Base-by-base conservation (phyloP, 2,888 invertebrate genomes). In the Sericinus montela region DNA sequence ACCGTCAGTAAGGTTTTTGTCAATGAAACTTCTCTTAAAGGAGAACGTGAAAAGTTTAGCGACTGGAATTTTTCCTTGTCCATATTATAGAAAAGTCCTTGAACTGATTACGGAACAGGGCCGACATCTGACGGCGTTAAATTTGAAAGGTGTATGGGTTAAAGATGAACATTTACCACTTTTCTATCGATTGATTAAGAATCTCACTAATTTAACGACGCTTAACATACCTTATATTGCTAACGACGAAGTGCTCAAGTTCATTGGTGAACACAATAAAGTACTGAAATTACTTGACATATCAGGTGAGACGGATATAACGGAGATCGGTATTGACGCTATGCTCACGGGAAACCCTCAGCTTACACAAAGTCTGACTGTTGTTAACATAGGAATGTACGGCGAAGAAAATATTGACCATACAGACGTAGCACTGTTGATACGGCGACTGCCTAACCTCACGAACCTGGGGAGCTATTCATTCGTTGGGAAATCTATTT, bases 101-200 rank as follows among this genome's bases (percentile, higher is more conserved):
- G 91, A 92, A 72, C 90, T 92, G 55, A 92, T 94, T 61, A 84
- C 88, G 4, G 89, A 89, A 15, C 92, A 92, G 73, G 94, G 93
- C 6, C 89, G 82, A 6, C 92, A 93, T 25, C 65, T 94, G 57
- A 91, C 91, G 37, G 77, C 91, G 29, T 87, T 94, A 44, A 93
- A 93, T 74, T 76, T 94, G 48, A 93, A 93, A 80, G 94, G 94
- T 10, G 92, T 94, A 28, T 94, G 93, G 93, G 92, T 92, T 35
- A 92, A 92, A 71, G 93, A 93, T 44, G 93, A 94, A 55, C 91
- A 92, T 59, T 88, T 93, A 62, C 77, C 89, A 48, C 85, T 92
- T 9, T 86, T 94, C 80, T 91, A 91, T 53, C 83, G 91, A 23
- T 73, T 93, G 23, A 84, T 94, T 6, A 85, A 89, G 58, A 91